phyloP scores from a whole-genome alignment of 2,113 vertebrate genomes.

The Scolopax mira region DNA sequence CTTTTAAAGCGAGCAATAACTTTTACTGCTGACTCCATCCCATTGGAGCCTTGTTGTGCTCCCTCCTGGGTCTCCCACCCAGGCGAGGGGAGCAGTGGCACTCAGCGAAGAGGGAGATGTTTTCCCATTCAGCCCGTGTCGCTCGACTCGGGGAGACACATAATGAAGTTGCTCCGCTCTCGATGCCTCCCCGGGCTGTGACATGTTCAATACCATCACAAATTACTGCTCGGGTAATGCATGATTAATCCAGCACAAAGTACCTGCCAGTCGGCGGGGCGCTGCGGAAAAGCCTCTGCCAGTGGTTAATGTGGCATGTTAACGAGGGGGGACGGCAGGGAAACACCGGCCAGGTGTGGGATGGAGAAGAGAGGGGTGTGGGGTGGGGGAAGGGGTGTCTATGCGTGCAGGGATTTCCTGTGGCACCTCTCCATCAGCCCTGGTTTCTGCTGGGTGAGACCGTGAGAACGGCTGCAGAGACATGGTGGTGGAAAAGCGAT shows the following conservation, averaged over 20 bases:
- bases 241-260: slow-evolving; percentile 30
- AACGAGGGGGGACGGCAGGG: neutral
- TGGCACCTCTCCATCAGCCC: neutral
- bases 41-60: rapidly evolving
- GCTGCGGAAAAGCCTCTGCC: neutral
- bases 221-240: slow-evolving; percentile 23
- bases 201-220: slow-evolving; percentile 46
- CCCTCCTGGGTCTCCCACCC: neutral
- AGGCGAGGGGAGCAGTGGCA: rapidly evolving
- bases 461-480: neutral
- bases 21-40: neutral
- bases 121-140: neutral
- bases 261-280: neutral
- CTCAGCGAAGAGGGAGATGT: rapidly evolving
- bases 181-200: slow-evolving; percentile 1
- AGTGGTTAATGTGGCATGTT: neutral
- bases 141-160: neutral
- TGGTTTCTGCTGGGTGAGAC: neutral
- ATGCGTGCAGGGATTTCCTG: neutral
- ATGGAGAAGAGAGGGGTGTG: neutral
- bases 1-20: neutral
- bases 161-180: neutral
- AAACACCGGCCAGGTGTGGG: neutral
- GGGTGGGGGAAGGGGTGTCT: rapidly evolving
- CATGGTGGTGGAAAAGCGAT: rapidly evolving